phyloP scores from a whole-genome alignment of 1,140 invertebrate species.

The Danaus melanippus region DNA sequence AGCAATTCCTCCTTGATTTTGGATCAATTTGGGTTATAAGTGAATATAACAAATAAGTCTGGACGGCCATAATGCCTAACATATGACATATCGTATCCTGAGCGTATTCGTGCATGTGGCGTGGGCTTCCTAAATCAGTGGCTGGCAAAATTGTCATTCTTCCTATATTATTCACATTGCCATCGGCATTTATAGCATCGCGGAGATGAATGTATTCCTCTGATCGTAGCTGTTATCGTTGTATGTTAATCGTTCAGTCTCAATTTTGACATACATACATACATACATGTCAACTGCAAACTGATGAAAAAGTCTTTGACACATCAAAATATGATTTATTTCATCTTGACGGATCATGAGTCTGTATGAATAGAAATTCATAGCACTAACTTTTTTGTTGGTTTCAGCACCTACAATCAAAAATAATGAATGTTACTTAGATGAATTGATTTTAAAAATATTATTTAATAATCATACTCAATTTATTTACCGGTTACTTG shows the following conservation, averaged over 20 bases:
- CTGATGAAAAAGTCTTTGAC: conserved; percentile 24
- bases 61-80: conserved; percentile 50
- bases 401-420: not conserved
- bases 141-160: conserved; percentile 39
- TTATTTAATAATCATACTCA: too few relatives aligned
- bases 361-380: conserved; percentile 34
- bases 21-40: conserved; percentile 68
- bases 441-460: conserved; percentile 10
- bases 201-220: conserved; percentile 22
- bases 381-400: conserved; percentile 13
- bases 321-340: too few relatives aligned
- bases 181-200: conserved; percentile 33
- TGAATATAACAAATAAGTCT: conserved; percentile 63
- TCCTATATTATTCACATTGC: conserved; percentile 26
- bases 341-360: conserved; percentile 33
- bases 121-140: conserved; percentile 40
- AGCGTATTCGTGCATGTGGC: conserved; percentile 56
- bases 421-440: conserved; percentile 13
- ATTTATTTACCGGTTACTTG: too few relatives aligned
- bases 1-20: conserved; percentile 41
- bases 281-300: conserved; percentile 47
- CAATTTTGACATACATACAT: too few relatives aligned
- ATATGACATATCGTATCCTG: conserved; percentile 60
- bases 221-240: conserved; percentile 42
- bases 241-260: conserved; percentile 43